These are phyloP conservation scores for Phrynocephalus guinanensis DNA, from an alignment of 2,797 vertebrate genomes.

Conservation along the genomic window DNA sequence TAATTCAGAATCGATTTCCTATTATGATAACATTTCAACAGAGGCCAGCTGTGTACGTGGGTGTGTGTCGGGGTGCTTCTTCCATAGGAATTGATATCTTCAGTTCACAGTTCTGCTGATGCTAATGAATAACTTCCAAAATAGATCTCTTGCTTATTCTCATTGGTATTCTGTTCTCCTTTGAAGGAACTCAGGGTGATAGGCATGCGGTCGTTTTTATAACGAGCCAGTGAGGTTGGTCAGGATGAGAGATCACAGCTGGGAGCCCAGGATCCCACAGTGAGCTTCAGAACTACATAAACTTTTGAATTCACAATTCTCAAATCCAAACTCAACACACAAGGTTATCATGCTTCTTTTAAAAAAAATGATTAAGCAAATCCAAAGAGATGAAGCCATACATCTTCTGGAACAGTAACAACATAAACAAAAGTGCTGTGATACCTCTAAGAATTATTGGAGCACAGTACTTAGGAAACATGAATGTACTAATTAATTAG, in stretches of 20 bases:
- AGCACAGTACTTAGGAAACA: no score
- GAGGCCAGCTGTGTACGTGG: constrained; percentile 6
- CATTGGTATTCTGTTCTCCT: not conserved
- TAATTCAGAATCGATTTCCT: constrained; percentile 72
- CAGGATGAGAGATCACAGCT: not conserved
- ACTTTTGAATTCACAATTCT: not conserved
- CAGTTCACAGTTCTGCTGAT: not conserved
- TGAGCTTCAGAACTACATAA: not conserved
- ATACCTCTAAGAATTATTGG: no score
- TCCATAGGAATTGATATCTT: not conserved
- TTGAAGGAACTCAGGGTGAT: not conserved
- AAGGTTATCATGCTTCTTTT: not conserved
- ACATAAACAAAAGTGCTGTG: not conserved
- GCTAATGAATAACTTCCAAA: not conserved
- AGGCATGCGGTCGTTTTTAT: no score
- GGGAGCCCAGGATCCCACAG: not conserved
- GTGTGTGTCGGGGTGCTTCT: not conserved
- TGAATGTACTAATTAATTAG: no score
- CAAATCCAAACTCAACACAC: not conserved
- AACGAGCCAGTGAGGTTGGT: not conserved
- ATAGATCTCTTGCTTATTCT: constrained; percentile 54
- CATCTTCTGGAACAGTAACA: not conserved
- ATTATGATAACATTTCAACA: constrained; percentile 58
- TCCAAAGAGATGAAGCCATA: not conserved
- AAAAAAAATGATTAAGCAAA: not conserved